Conservation (phyloP, 2,113 vertebrate species). For the Hypomesus transpacificus region DNA sequence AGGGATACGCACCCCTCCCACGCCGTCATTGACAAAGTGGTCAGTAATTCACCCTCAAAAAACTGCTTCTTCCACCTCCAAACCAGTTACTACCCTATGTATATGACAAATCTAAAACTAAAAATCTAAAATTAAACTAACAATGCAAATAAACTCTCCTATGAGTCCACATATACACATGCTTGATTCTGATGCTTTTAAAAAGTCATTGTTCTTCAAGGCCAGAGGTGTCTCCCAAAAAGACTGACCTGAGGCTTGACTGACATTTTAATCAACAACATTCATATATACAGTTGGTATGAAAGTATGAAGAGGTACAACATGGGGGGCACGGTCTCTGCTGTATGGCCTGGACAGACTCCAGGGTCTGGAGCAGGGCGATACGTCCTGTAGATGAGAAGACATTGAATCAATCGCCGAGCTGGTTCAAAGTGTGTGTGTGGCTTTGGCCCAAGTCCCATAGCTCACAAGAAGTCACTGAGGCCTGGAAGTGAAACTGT, state of each 20-base stretch:
- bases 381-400: constrained; percentile 21
- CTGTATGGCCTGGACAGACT: constrained; percentile 6
- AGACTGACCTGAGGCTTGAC: constrained; percentile 24
- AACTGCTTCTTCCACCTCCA: constrained; percentile 41
- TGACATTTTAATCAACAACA: constrained; percentile 35
- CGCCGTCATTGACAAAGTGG: background rate
- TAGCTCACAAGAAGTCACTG: background rate
- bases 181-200: constrained; percentile 3
- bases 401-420: constrained; percentile 24
- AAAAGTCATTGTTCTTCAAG: background rate
- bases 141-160: too few relatives aligned
- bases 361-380: constrained; percentile 18
- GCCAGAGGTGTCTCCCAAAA: constrained; percentile 1
- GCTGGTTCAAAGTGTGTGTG: background rate
- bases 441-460: constrained; percentile 4
- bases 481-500: background rate
- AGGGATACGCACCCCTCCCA: constrained; percentile 9
- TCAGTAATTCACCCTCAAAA: constrained; percentile 39
- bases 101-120: too few relatives aligned
- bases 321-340: constrained; percentile 25
- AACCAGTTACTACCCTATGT: too few relatives aligned
- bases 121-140: too few relatives aligned
- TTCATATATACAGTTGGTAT: constrained; percentile 34
- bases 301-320: constrained; percentile 13
- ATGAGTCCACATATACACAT: background rate